phyloP scores from a whole-genome alignment of 2,113 vertebrate genomes.

The Camelus bactrianus region DNA sequence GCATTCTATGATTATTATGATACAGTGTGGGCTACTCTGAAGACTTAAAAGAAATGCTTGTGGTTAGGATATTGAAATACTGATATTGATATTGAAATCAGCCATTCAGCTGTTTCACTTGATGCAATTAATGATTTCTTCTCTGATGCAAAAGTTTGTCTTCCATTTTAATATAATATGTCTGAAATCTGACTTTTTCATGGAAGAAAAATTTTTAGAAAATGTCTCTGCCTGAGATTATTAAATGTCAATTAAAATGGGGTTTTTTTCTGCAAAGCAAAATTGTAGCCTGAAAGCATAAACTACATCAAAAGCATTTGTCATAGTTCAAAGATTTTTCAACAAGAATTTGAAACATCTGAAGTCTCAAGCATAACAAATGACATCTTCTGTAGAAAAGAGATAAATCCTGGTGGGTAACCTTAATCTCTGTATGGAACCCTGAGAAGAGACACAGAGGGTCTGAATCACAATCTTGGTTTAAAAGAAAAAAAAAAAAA shows the following conservation, averaged over 20 bases:
- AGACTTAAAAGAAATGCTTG: slow-evolving; percentile 29
- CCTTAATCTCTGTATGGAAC: neutral
- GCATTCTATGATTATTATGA: neutral
- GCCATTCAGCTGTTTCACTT: neutral
- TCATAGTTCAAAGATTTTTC: neutral
- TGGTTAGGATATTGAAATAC: neutral
- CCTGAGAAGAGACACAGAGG: neutral
- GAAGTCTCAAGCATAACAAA: slow-evolving; percentile 20
- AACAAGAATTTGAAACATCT: slow-evolving; percentile 19
- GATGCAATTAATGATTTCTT: neutral
- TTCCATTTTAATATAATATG: slow-evolving; percentile 18
- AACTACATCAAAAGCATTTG: neutral
- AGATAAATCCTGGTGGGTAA: neutral
- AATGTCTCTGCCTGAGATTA: neutral
- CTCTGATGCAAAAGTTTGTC: neutral
- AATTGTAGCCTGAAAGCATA: slow-evolving; percentile 19
- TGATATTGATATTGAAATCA: neutral
- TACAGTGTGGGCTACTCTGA: neutral
- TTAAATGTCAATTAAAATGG: slow-evolving; percentile 37
- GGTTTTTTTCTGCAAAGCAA: neutral
- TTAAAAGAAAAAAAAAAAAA: neutral
- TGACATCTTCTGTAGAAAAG: neutral
- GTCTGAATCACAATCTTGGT: neutral
- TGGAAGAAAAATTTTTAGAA: neutral
- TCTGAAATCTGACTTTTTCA: slow-evolving; percentile 15